These are phyloP conservation scores for Diplogasteroides magnus DNA, from an alignment of 1,140 invertebrate genomes.

Conservation along the genomic window DNA sequence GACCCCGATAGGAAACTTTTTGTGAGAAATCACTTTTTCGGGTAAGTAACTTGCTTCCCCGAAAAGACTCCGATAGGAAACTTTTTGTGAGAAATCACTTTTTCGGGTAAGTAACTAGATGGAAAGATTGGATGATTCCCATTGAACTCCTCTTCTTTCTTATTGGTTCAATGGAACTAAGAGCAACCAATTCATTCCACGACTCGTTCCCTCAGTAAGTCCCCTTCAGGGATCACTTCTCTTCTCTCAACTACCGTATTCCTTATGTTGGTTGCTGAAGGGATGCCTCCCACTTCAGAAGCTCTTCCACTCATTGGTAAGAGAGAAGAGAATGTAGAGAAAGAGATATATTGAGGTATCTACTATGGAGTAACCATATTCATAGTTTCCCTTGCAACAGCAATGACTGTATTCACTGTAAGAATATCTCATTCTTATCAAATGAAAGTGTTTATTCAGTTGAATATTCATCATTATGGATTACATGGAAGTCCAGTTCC, in stretches of 20 bases:
- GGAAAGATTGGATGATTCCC: too few relatives aligned
- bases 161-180: too few relatives aligned
- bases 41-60: background rate
- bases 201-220: background rate
- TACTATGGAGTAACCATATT: conserved; percentile 87
- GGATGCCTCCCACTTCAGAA: conserved; percentile 82
- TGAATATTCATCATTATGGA: conserved; percentile 81
- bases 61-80: background rate
- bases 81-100: background rate
- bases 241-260: conserved; percentile 87
- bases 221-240: conserved; percentile 71
- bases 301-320: conserved; percentile 74
- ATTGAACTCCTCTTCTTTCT: too few relatives aligned
- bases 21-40: too few relatives aligned
- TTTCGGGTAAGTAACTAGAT: too few relatives aligned
- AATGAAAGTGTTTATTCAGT: conserved; percentile 20
- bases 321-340: background rate
- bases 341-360: conserved; percentile 55
- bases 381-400: conserved; percentile 79
- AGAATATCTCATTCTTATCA: background rate
- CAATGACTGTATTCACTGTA: conserved; percentile 65
- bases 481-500: conserved; percentile 72
- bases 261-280: conserved; percentile 83
- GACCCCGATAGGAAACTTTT: background rate
- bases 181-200: background rate